Conservation (phyloP, 2,888 invertebrate species). For the Gerris lacustris region DNA sequence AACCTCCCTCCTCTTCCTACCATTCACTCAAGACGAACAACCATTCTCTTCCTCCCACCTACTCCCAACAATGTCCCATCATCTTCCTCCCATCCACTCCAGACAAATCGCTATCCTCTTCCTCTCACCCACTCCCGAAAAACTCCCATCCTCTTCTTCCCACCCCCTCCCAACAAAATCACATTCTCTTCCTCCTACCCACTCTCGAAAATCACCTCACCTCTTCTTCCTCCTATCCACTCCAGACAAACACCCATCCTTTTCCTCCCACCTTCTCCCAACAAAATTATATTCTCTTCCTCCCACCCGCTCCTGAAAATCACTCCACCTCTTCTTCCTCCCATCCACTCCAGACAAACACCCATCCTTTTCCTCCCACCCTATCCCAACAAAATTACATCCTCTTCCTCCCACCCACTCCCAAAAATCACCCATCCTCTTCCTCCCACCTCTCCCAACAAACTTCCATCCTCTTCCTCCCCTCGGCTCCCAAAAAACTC, state of each 20-base stretch:
- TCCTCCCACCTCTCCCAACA: not conserved
- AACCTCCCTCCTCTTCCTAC: not conserved
- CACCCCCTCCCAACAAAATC: conserved; percentile 4
- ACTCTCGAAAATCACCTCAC: not conserved
- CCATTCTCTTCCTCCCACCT: not conserved
- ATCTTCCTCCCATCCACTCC: not conserved
- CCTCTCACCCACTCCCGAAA: not conserved
- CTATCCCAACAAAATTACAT: not conserved
- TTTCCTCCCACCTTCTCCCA: not conserved
- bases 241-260: not conserved
- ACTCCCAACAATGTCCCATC: not conserved
- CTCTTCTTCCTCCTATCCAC: not conserved
- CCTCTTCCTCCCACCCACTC: not conserved
- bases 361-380: not conserved
- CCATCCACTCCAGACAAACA: not conserved
- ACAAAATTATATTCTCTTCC: not conserved
- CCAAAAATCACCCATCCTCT: not conserved
- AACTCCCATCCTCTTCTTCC: conserved; percentile 10
- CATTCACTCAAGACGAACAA: no score
- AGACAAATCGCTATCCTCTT: not conserved
- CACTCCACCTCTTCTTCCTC: not conserved
- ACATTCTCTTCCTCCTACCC: not conserved
- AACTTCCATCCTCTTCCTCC: not conserved
- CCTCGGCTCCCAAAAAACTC: not conserved
- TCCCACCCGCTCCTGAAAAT: not conserved